Conservation (phyloP, 2,113 vertebrate species). For the Puma concolor region DNA sequence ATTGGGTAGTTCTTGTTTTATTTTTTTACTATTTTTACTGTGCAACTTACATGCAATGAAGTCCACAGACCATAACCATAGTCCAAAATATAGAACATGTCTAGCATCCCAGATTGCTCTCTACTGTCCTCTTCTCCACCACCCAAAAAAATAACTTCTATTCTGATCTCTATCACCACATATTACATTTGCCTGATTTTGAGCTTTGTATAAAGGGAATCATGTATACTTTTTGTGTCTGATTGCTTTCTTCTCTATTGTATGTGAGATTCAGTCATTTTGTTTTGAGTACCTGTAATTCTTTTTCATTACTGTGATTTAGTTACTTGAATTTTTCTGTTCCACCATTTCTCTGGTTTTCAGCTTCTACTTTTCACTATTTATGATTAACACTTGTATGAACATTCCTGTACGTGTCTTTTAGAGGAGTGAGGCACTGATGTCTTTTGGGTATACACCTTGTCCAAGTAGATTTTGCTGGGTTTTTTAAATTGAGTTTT, state of each 20-base stretch:
- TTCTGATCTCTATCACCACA: neutral
- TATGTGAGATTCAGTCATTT: neutral
- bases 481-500: constrained; percentile 1
- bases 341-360: neutral
- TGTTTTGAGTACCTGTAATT: neutral
- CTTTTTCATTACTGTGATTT: neutral
- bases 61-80: neutral
- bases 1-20: neutral
- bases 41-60: neutral
- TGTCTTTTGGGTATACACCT: neutral
- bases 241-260: neutral
- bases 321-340: neutral
- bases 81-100: neutral
- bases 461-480: neutral
- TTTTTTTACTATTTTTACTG: neutral
- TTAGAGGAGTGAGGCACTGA: neutral
- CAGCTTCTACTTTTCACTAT: neutral
- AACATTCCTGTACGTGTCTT: neutral
- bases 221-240: neutral
- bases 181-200: neutral
- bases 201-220: neutral
- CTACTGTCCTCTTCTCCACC: neutral
- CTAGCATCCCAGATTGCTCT: neutral
- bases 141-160: neutral
- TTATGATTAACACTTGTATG: neutral